Base-by-base conservation (phyloP, 2,797 vertebrate species). In the Periparus ater region DNA sequence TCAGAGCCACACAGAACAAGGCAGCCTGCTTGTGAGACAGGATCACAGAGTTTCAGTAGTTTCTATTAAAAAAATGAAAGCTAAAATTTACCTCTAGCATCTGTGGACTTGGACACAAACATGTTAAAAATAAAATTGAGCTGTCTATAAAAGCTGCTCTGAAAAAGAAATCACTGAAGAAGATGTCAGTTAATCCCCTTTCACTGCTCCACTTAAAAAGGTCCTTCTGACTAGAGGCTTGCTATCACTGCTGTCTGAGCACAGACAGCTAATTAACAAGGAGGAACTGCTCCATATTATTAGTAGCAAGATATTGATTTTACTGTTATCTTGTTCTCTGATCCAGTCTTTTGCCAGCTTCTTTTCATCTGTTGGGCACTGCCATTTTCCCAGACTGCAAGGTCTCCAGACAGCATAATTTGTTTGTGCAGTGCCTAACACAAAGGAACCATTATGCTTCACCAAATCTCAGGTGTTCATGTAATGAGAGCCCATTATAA, bases 281-380 rank as follows among this genome's bases (percentile, higher is more conserved):
- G 18, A 87, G 34, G 17, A 77, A 87, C n/a, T 23, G 63, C 55
- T 88, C 74, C 36, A 4, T 17, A 29, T 89, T 82, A 93, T 79
- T 76, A 89, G 48, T 6, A 82, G 71, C 62, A 89, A 83, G 74
- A 67, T 70, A 89, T 40, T 96, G 89, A 92, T 95, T 91, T 90
- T 91, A 79, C 76, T 70, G 53, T 84, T 96, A 87, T 89, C 83
- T 94, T 84, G n/a, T 88, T 85, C 74, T 85, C 1, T 0, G 6
- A 34, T 71, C 42, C 36, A 50, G 36, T 19, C 47, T 54, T 76
- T 66, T 60, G 62, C 36, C 83, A 51, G 66, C 25, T 90, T 85
- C 63, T 48, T 94, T 89, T 80, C 4, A 4, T 55, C 38, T 92
- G 74, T 9, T 73, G 74, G 74, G 40, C 53, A 73, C 34, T 79